A percentile compares a stretch with the other conserved stretches of the same genome.
phyloP scores from a whole-genome alignment of 2,888 invertebrate genomes.

The Clostera curtula region DNA sequence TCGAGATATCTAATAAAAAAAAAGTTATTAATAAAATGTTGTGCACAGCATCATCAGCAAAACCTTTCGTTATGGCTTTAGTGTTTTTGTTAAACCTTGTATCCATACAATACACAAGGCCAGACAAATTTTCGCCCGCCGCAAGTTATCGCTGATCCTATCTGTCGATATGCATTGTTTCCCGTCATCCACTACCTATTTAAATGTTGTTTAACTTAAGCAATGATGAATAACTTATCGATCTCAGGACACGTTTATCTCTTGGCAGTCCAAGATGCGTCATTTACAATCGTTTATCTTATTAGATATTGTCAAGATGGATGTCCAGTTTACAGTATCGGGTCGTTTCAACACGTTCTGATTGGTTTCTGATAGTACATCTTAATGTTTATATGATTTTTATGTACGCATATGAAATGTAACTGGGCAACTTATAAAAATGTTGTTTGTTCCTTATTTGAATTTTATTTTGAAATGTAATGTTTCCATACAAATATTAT shows the following conservation, averaged over 20 bases:
- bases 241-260: conserved; percentile 38
- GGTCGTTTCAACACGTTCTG: conserved; percentile 17
- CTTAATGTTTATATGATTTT: conserved; percentile 13
- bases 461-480: too few species aligned
- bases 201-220: conserved; percentile 41
- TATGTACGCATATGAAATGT: too few species aligned
- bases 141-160: conserved; percentile 43
- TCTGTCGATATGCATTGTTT: conserved; percentile 51
- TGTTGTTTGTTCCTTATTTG: conserved; percentile 9
- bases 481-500: too few species aligned
- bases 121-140: conserved; percentile 9
- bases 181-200: conserved; percentile 42
- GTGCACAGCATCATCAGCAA: too few species aligned
- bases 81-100: too few species aligned
- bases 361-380: conserved; percentile 17
- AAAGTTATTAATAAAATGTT: too few species aligned
- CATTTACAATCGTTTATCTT: conserved; percentile 24
- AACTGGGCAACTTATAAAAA: too few species aligned
- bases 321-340: conserved; percentile 15
- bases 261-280: conserved; percentile 32
- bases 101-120: too few species aligned
- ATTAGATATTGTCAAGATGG: conserved; percentile 18
- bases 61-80: too few species aligned
- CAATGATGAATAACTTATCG: conserved; percentile 38
- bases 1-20: too few species aligned